phyloP scores from a whole-genome alignment of 64 coral and sea anemone genomes.

The Pachyseris speciosa region DNA sequence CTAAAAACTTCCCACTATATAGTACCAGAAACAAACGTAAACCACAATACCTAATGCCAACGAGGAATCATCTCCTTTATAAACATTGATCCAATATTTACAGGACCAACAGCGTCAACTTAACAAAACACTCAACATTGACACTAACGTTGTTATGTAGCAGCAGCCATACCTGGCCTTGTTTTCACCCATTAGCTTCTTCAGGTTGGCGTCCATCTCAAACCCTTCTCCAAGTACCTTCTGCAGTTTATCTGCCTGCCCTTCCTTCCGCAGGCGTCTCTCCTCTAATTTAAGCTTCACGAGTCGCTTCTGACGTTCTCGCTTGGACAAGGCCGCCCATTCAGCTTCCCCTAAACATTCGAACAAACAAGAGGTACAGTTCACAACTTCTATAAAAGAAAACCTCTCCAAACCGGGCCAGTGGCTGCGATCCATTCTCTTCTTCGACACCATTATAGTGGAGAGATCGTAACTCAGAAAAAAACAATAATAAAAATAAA shows the following conservation, averaged over 20 bases:
- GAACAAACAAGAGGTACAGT: no score
- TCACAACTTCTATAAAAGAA: background rate
- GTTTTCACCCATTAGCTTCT: slow-evolving; percentile 95
- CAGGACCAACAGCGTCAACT: no score
- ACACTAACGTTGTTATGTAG: background rate
- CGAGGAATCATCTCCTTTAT: no score
- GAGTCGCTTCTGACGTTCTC: slow-evolving; percentile 83
- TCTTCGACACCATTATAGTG: no score
- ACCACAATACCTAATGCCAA: no score
- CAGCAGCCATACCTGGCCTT: slow-evolving; percentile 67
- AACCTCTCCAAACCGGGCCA: no score
- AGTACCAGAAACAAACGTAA: no score
- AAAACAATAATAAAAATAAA: no score
- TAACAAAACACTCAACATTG: background rate
- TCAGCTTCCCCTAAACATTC: slow-evolving; percentile 81
- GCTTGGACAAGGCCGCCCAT: slow-evolving; percentile 86
- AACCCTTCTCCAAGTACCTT: slow-evolving; percentile 85
- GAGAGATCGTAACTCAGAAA: no score
- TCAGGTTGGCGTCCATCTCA: slow-evolving; percentile 92
- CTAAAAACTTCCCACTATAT: no score
- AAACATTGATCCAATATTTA: no score
- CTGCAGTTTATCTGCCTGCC: slow-evolving; percentile 87
- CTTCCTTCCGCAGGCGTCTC: slow-evolving; percentile 78
- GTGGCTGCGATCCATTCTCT: no score
- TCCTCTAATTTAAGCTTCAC: slow-evolving; percentile 95